Evolutionary conservation across 2,113 vertebrate species (phyloP), one percentile per base, ranked within the genome.

Genomic region (Theristicus caerulescens): DNA sequence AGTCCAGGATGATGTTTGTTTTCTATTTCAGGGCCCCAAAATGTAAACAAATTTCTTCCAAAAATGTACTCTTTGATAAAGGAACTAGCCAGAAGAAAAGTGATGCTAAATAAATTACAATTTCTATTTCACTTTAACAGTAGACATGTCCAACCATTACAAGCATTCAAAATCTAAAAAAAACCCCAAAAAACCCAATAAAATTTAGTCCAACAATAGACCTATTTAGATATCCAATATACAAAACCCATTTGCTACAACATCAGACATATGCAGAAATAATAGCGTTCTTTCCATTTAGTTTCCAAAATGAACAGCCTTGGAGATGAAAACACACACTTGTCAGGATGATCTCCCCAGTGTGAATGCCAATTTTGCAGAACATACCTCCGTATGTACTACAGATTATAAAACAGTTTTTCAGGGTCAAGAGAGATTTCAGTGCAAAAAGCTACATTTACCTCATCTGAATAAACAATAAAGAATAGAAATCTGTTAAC

Each of bases 261-360:
- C 78, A 95, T 89, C 94, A 91, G 74, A 78, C 57, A 94, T 69
- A 90, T 24, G 36, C 76, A 97, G 95, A 92, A 96, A 84, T 94
- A 95, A 96, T 65, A 95, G 82, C 36, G 3, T 92, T 94, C 82
- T 96, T 93, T 94, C 86, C 81, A 93, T 96, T 97, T 91, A 94
- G 55, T 66, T 94, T 96, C 88, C 80, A 96, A 96, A 91, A 96
- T 51, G 59, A 97, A 96, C 82, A 96, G 90, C 86, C 76, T 77
- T 90, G 81, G 85, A 96, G 91, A 96, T 77, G 54, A 81, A 91
- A 98, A 92, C 65, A 85, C 52, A 94, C 69, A 57, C 80, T 87
- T 97, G 62, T 95, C 95, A 97, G 93, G 86, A 95, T n/a, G 90
- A 74, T 94, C 90, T 97, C 86, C 58, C 76, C 90, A 88, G 17